These are phyloP conservation scores for Sylvietta virens DNA, from an alignment of 2,113 vertebrate genomes.

Conservation along the genomic window DNA sequence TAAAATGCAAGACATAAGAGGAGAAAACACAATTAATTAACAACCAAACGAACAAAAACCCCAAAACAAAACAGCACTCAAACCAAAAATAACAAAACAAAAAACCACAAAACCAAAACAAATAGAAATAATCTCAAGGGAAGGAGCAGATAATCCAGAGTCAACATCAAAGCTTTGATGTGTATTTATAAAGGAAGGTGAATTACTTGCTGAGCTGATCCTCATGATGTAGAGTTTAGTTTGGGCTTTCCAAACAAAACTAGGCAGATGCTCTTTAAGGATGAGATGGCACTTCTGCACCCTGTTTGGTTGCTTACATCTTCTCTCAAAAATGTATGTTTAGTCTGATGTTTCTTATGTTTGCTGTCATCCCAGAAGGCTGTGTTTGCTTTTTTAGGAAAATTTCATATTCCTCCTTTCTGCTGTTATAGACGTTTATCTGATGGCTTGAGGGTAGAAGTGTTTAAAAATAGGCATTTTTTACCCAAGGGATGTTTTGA, in stretches of 20 bases:
- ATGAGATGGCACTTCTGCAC: not conserved
- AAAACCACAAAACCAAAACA: not conserved
- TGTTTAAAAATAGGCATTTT: slow-evolving; percentile 36
- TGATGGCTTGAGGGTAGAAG: not conserved
- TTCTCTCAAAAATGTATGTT: slow-evolving; percentile 55
- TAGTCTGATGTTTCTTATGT: slow-evolving; percentile 47
- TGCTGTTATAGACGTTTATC: not conserved
- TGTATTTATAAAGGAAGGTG: not conserved
- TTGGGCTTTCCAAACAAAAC: not conserved
- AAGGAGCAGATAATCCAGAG: not conserved
- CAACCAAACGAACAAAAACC: not conserved
- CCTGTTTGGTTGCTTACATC: slow-evolving; percentile 23
- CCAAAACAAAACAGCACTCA: not conserved
- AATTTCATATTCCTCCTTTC: slow-evolving; percentile 2
- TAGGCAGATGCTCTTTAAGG: not conserved
- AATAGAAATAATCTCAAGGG: not conserved
- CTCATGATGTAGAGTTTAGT: not conserved
- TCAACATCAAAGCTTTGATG: not conserved
- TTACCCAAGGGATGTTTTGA: not conserved
- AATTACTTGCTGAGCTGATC: not conserved
- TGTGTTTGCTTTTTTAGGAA: slow-evolving; percentile 26
- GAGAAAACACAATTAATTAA: not conserved
- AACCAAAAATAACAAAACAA: not conserved
- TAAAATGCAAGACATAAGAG: not conserved
- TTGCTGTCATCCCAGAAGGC: slow-evolving; percentile 28